Evolutionary conservation across 2,113 vertebrate species (phyloP), one percentile per base, ranked within the genome.

Genomic region (Apaloderma vittatum): DNA sequence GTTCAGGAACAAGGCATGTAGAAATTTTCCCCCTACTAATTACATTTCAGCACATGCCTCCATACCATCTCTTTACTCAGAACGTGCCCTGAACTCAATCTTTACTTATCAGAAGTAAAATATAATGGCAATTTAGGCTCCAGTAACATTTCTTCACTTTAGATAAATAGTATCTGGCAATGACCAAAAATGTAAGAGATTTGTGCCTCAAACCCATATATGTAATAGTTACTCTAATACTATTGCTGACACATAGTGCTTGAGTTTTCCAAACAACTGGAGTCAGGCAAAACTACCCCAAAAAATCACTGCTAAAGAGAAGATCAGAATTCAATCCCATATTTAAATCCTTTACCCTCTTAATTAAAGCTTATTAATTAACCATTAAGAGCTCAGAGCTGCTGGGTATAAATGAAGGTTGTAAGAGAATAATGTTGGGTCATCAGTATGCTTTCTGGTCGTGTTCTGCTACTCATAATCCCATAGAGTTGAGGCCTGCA

Each of bases 341-440:
- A 83, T 79, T 86, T 70, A 96, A 79, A 92, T 88, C 49, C 58
- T 73, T 92, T 86, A 94, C 57, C 37, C 21, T 45, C 75, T 88
- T 86, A 83, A 88, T 92, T 88, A 92, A 88, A 92, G 27, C 24
- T 74, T 93, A 80, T 83, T 82, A 92, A 78, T 87, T 79, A 94
- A 93, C 72, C 62, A 73, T 76, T 70, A 90, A 92, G 55, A 70
- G 55, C 63, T 92, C 55, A 66, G 62, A 73, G 55, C 34, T 77
- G 21, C 30, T 58, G 48, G 15, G 22, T 29, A 49, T 43, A 83
- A 77, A 73, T 16, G 15, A 74, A 26, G 22, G 29, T 13, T 55
- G 21, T 32, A 83, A 76, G 55, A 71, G 58, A 92, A 36, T 3
- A 27, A 65, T 9, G 9, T 3, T 5, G 21, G 46, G 57, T 30